phyloP scores from a whole-genome alignment of 2,113 vertebrate genomes.

The Cryptomyrus ogoouensis region DNA sequence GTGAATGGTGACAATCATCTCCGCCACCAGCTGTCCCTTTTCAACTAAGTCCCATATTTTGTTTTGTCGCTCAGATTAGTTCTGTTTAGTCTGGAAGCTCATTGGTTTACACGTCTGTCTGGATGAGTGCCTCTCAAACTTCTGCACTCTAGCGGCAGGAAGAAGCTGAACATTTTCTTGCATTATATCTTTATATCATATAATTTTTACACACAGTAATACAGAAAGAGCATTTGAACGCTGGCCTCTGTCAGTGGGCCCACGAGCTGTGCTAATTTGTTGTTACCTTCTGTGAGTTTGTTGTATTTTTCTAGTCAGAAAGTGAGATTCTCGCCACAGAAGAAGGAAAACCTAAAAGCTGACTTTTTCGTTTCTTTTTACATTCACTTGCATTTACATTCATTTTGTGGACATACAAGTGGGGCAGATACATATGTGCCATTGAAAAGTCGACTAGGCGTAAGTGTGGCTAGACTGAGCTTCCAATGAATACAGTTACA shows the following conservation, averaged over 20 bases:
- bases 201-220: background rate
- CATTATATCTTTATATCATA: background rate
- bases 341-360: background rate
- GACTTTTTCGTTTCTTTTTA: background rate
- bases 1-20: background rate
- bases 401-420: background rate
- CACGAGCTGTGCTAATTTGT: background rate
- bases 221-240: background rate
- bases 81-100: background rate
- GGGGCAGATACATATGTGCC: background rate
- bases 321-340: background rate
- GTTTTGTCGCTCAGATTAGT: background rate
- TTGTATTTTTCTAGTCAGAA: background rate
- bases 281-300: conserved; percentile 1
- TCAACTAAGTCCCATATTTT: conserved; percentile 21
- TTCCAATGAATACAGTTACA: background rate
- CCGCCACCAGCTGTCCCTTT: conserved; percentile 27
- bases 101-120: background rate
- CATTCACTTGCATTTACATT: background rate
- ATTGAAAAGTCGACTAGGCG: background rate
- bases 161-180: background rate
- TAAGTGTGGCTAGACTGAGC: background rate
- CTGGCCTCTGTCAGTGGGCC: background rate
- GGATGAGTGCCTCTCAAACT: background rate
- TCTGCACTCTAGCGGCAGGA: background rate